Conservation (phyloP, 2,113 vertebrate species). For the Anhinga rufa region DNA sequence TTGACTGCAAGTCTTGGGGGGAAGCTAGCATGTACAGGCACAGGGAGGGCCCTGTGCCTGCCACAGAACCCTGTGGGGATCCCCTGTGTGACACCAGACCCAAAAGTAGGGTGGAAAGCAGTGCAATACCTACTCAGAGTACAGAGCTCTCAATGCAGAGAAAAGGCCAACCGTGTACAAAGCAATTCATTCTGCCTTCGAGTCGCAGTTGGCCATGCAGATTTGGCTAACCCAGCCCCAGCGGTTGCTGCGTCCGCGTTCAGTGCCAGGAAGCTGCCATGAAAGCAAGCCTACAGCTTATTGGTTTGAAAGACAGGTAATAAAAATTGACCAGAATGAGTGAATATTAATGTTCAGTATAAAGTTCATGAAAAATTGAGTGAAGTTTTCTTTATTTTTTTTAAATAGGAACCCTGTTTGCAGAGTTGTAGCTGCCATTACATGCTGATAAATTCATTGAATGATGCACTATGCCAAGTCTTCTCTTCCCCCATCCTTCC, state of each 20-base stretch:
- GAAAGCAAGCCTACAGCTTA: background rate
- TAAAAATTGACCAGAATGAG: conserved; percentile 1
- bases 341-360: background rate
- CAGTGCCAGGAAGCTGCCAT: background rate
- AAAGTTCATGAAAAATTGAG: background rate
- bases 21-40: background rate
- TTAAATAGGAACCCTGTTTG: background rate
- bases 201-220: fast-evolving
- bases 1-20: background rate
- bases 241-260: fast-evolving
- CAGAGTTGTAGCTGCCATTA: background rate
- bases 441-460: background rate
- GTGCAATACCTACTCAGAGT: too few relatives aligned
- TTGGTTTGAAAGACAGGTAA: background rate
- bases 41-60: too few relatives aligned
- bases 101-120: background rate
- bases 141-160: too few relatives aligned
- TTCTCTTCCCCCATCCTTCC: background rate
- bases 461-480: background rate
- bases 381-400: background rate
- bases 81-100: background rate
- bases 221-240: background rate
- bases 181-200: fast-evolving
- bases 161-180: fast-evolving
- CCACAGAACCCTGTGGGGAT: background rate